These are phyloP conservation scores for Acanthornis magna DNA, from an alignment of 2,797 vertebrate genomes.

Conservation along the genomic window DNA sequence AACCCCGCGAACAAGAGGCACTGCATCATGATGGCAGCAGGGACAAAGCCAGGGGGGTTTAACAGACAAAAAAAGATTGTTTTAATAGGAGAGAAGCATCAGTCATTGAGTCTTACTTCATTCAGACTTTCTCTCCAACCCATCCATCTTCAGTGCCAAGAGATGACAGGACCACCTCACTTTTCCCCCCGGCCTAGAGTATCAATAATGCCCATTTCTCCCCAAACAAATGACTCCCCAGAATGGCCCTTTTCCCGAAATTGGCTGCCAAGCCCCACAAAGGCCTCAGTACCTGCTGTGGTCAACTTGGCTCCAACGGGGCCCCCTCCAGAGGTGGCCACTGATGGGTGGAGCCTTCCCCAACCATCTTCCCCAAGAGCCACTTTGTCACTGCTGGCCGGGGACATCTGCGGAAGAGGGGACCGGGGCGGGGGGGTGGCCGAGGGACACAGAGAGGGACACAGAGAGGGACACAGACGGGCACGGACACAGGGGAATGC, in stretches of 20 bases:
- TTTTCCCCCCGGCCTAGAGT: constrained; percentile 54
- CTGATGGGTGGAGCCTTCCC: constrained; percentile 33
- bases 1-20: constrained; percentile 87
- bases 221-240: constrained; percentile 46
- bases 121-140: constrained; percentile 90
- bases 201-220: constrained; percentile 61
- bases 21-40: constrained; percentile 98
- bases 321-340: constrained; percentile 42
- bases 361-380: constrained; percentile 15
- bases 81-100: constrained; percentile 95
- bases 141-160: constrained; percentile 94
- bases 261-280: constrained; percentile 43
- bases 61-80: constrained; percentile 84
- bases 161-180: constrained; percentile 85
- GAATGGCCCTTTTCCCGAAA: constrained; percentile 56
- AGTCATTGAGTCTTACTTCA: constrained; percentile 94
- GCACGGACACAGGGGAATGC: neutral
- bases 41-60: constrained; percentile 81
- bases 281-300: constrained; percentile 6
- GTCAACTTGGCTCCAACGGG: neutral
- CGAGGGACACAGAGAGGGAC: neutral
- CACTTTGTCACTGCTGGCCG: constrained; percentile 27
- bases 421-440: neutral
- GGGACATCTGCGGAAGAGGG: constrained; percentile 14
- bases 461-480: neutral